Conservation (phyloP, 2,888 invertebrate species). For the Clepsis dumicolana region DNA sequence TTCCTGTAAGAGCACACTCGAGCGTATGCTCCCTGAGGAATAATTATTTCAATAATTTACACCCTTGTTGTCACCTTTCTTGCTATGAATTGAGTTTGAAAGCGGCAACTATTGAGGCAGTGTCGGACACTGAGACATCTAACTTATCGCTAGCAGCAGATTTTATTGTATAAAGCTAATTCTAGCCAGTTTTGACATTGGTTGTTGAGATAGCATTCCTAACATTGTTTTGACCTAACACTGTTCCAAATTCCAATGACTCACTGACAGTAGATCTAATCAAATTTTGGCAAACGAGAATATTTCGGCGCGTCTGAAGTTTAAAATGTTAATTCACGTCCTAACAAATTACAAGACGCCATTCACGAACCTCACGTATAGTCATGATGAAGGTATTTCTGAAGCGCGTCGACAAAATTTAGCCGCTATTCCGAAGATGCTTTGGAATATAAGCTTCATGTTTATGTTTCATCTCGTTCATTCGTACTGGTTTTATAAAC, state of each 20-base stretch:
- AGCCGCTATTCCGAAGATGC: not conserved
- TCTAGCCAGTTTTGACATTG: too few species aligned
- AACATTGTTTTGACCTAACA: not conserved
- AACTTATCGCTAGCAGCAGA: too few species aligned
- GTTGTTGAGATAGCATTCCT: too few species aligned
- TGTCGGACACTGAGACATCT: too few species aligned
- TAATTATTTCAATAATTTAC: too few species aligned
- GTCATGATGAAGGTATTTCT: slow-evolving; percentile 33
- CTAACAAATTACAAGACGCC: slow-evolving; percentile 25
- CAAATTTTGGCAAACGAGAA: slow-evolving; percentile 20
- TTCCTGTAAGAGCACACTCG: too few species aligned
- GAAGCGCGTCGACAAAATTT: slow-evolving; percentile 17
- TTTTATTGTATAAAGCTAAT: too few species aligned
- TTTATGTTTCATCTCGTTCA: not conserved
- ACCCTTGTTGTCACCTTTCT: too few species aligned
- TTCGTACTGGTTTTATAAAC: slow-evolving; percentile 1
- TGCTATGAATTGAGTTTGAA: too few species aligned
- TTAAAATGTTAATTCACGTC: slow-evolving; percentile 35
- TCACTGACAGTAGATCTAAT: slow-evolving; percentile 25
- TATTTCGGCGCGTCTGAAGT: slow-evolving; percentile 27
- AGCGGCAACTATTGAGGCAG: too few species aligned
- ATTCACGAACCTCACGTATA: slow-evolving; percentile 18
- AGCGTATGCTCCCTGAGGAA: too few species aligned
- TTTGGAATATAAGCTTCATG: not conserved
- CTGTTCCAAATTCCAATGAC: slow-evolving; percentile 16